Base-by-base conservation (phyloP, 2,113 vertebrate genomes). In the Tragelaphus imberbis region DNA sequence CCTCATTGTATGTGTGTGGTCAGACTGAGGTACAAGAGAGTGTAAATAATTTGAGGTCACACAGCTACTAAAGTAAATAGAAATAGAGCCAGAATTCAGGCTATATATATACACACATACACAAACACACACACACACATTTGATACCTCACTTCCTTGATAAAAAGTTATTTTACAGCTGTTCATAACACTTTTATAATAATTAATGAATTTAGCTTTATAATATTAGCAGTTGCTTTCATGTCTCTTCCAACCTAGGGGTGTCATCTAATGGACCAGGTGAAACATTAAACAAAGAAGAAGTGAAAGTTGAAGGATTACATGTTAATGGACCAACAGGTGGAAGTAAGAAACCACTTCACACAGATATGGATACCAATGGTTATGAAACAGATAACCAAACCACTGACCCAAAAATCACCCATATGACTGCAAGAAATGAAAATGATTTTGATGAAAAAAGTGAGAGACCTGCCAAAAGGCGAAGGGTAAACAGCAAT, bases 241-340 rank as follows among this genome's bases (percentile, higher is more conserved):
- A 19, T 12, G 0, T 91, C 97, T 88, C 88, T 95, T 92, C n/a
- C 51, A 1, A 5, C 6, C 9, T 97, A 99, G 99, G 99, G 36
- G 96, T 99, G 30, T 98, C 98, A 80, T 98, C 98, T 59, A 99
- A 99, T 9, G 99, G 98, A 80, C 99, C 97, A 12, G 97, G 97
- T 53, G 98, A 99, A 91, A 7, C 97, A 2, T 51, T 98, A 12
- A 97, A 61, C 55, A 99, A 98, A 77, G 99, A 99, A 47, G 99
- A 99, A 96, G 96, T 98, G 0, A 99, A 99, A 92, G 15, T 85
- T 0, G 99, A 99, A 97, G 96, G 98, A 0, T 19, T 98, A 90
- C 99, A 99, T 51, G 61, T 98, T n/a, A 99, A 99, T 2, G 99
- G 99, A 81, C 99, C 99, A 2, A 97, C 97, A 36, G 96, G 97